Conservation (phyloP, 1,140 invertebrate species). For the Bombus huntii region DNA sequence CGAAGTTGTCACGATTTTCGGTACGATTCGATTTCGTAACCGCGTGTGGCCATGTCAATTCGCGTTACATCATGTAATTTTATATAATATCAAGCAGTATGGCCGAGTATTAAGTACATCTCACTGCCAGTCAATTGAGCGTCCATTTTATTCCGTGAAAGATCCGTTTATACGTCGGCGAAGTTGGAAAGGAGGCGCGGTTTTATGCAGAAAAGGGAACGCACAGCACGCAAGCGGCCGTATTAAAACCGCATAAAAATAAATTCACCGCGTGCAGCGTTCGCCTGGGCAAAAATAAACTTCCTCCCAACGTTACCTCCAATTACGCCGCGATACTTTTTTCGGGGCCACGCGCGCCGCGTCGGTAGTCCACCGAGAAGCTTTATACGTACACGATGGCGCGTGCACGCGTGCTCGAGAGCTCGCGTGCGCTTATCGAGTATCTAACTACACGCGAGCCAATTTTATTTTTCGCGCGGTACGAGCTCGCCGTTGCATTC, state of each 20-base stretch:
- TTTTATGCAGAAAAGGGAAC: constrained; percentile 24
- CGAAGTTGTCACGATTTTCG: constrained; percentile 9
- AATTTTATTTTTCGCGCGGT: neutral
- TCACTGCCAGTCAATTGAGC: neutral
- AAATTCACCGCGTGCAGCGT: neutral
- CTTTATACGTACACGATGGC: too few relatives aligned
- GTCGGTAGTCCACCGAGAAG: too few relatives aligned
- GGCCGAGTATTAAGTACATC: constrained; percentile 19
- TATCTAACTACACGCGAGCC: neutral
- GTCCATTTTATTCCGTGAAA: neutral
- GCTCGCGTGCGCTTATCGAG: neutral
- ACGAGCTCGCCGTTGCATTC: neutral
- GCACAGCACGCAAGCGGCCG: neutral
- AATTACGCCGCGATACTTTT: constrained; percentile 17
- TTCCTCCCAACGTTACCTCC: neutral
- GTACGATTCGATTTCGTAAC: constrained; percentile 15
- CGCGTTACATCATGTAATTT: constrained; percentile 35
- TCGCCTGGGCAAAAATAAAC: constrained; percentile 3
- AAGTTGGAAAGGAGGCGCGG: neutral
- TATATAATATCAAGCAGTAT: neutral
- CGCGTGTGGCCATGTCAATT: too few relatives aligned
- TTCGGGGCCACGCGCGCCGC: neutral
- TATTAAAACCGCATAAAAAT: constrained; percentile 39
- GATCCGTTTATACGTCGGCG: neutral
- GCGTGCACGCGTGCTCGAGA: too few relatives aligned